Percentiles rank a stretch among this genome's conserved stretches.
Evolutionary conservation across 1,140 invertebrate species (phyloP).

Genomic region (Drosophila sp.): DNA sequence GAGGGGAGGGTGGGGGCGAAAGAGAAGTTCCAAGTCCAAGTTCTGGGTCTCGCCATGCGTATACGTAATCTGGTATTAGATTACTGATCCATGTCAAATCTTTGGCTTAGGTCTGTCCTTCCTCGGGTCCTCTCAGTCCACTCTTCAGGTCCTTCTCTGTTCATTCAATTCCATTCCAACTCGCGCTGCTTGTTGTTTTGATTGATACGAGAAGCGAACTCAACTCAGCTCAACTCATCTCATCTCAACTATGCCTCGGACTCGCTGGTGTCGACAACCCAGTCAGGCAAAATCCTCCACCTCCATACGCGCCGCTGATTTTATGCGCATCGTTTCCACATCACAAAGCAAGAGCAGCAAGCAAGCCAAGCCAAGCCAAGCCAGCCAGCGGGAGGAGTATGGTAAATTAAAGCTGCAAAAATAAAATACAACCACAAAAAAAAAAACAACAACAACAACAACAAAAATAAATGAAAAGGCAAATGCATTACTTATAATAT

Average conservation of each 20-base stretch:
- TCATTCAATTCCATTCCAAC: constrained; percentile 20
- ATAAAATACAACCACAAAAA: not conserved
- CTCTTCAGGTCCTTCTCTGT: constrained; percentile 7
- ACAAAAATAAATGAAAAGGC: constrained; percentile 29
- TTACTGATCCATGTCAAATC: constrained; percentile 83
- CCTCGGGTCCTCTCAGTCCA: not conserved
- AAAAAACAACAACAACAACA: not conserved
- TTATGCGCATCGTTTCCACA: constrained; percentile 79
- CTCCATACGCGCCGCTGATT: constrained; percentile 73
- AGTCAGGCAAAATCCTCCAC: constrained; percentile 14
- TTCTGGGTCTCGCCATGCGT: constrained; percentile 74
- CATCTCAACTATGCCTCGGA: constrained; percentile 14
- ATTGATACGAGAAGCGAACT: constrained; percentile 67
- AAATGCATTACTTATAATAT: constrained; percentile 72
- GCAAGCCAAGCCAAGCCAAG: constrained; percentile 30
- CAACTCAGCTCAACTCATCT: constrained; percentile 7
- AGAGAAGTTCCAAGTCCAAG: constrained; percentile 36
- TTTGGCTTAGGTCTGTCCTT: constrained; percentile 74
- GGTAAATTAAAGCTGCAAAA: constrained; percentile 3
- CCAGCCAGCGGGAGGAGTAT: constrained; percentile 18
- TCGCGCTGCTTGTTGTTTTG: constrained; percentile 63
- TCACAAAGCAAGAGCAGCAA: constrained; percentile 49
- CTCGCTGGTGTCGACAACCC: constrained; percentile 64
- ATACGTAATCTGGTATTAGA: constrained; percentile 83
- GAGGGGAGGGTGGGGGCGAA: not conserved